Conservation (phyloP, 2,888 invertebrate genomes). For the Sepiola atlantica region DNA sequence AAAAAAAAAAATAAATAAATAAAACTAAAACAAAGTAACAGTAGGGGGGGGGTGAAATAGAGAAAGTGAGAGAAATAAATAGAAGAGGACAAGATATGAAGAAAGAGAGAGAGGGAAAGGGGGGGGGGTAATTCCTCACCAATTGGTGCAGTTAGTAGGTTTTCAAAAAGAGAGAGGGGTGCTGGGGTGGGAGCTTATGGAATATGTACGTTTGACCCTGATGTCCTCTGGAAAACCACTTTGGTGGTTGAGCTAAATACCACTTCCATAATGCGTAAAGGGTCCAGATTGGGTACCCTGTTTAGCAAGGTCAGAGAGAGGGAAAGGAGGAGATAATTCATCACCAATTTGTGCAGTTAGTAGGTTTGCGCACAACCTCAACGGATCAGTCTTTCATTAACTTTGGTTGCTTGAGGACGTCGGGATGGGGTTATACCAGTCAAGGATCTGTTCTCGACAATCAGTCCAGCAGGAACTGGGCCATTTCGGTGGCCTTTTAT, state of each 20-base stretch:
- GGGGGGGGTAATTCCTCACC: background rate
- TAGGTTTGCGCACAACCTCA: too few species aligned
- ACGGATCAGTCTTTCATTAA: too few species aligned
- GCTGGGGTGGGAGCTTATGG: background rate
- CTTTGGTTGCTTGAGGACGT: too few species aligned
- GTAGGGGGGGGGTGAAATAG: too few species aligned
- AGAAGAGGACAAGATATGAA: too few species aligned
- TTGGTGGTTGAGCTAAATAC: background rate
- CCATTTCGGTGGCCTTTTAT: too few species aligned
- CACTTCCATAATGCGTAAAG: background rate
- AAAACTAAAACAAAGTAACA: too few species aligned
- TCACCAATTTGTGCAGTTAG: background rate
- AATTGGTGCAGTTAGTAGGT: background rate
- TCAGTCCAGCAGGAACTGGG: too few species aligned
- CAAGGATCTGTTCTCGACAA: too few species aligned
- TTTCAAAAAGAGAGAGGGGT: background rate
- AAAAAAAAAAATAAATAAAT: too few species aligned
- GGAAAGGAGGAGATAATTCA: background rate
- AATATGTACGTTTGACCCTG: slow-evolving; percentile 15
- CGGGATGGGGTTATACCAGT: too few species aligned
- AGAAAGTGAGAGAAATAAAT: too few species aligned
- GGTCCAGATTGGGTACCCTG: background rate
- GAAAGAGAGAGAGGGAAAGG: background rate
- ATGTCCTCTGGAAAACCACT: slow-evolving; percentile 19
- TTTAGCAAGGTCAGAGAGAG: background rate